Base-by-base conservation (phyloP, 1,140 invertebrate species). In the Papilio machaon region DNA sequence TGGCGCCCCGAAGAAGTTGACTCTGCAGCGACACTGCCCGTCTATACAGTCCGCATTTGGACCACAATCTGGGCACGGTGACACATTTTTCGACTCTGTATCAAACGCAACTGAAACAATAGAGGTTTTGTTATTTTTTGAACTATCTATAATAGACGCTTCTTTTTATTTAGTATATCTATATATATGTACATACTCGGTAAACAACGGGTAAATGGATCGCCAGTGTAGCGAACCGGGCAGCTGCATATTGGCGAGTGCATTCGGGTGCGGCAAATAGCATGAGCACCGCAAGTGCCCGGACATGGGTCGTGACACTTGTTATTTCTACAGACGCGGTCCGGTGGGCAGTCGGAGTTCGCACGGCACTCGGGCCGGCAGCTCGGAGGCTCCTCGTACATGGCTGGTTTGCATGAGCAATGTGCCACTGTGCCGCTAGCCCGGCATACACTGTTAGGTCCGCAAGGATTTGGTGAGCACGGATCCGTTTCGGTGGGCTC, bases 271-370 rank as follows among this genome's bases (percentile, higher is more conserved):
- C 95, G 95, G 87, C 97, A 98, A 77, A 96, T 94, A 2, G 97
- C 97, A 83, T 96, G 95, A 13, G 96, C 90, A 15, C 97, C 97
- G 89, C 97, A 98, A 9, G 96, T 96, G 52, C 97, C 97, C 8
- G 95, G 95, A 87, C 97, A 97, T 30, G 97, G 97, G 91, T 98
- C 96, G 49, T 92, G 92, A 88, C 97, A 98, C 89, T 96, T 97
- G 84, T 95, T 96, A 86, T 96, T 95, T 67, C 97, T 94, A 81
- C 97, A 97, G 70, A 97, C 96, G 82, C 95, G 95, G 84, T 96
- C 94, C 49, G 95, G 94, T 1, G 95, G 84, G 88, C 97, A 98
- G 77, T 98, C 97, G 0, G 95, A 94, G 89, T 96, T 96, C 0
- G 96, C 86, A 2, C 96, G 95, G 87, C 97, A 97, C 87, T 97